These are phyloP conservation scores for Agrotis exclamationis DNA, from an alignment of 2,888 invertebrate species.

Conservation along the genomic window DNA sequence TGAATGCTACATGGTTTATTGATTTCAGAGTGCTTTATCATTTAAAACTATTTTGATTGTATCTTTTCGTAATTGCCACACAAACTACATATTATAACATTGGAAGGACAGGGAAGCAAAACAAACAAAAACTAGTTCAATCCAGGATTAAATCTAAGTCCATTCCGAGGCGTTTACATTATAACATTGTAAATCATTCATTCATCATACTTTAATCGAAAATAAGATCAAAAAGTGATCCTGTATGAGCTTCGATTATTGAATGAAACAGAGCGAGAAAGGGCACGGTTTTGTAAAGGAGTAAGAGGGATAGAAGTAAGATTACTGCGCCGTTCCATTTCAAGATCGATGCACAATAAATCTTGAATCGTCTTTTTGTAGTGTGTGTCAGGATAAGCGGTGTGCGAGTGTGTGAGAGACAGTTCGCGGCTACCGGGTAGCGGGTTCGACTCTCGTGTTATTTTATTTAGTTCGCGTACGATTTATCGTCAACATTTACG, in stretches of 20 bases:
- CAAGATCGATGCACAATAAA: slow-evolving; percentile 84
- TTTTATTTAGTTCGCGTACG: slow-evolving; percentile 68
- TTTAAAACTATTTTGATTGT: background rate
- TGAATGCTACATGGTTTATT: background rate
- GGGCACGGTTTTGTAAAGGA: slow-evolving; percentile 34
- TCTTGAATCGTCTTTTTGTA: slow-evolving; percentile 76
- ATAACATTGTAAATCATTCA: slow-evolving; percentile 76
- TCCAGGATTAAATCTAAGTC: slow-evolving; percentile 48
- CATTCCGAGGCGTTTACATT: slow-evolving; percentile 60
- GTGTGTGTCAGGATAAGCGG: slow-evolving; percentile 73
- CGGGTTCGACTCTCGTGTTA: slow-evolving; percentile 73
- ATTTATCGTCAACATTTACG: slow-evolving; percentile 79
- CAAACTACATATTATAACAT: slow-evolving; percentile 22
- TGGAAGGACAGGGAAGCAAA: slow-evolving; percentile 19
- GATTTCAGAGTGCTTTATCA: background rate
- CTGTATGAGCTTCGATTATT: slow-evolving; percentile 72
- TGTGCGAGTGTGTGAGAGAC: slow-evolving; percentile 76
- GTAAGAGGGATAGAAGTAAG: slow-evolving; percentile 61
- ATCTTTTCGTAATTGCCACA: background rate
- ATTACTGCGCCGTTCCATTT: slow-evolving; percentile 77
- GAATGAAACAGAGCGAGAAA: slow-evolving; percentile 73
- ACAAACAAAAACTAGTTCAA: slow-evolving; percentile 34
- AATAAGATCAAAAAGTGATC: slow-evolving; percentile 71
- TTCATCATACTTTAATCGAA: slow-evolving; percentile 80
- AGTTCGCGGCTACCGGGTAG: slow-evolving; percentile 81